Percentiles rank a stretch among this genome's conserved stretches.
Evolutionary conservation across 1,140 invertebrate genomes (phyloP).

Genomic region (honey bee (Apis mellifera)): DNA sequence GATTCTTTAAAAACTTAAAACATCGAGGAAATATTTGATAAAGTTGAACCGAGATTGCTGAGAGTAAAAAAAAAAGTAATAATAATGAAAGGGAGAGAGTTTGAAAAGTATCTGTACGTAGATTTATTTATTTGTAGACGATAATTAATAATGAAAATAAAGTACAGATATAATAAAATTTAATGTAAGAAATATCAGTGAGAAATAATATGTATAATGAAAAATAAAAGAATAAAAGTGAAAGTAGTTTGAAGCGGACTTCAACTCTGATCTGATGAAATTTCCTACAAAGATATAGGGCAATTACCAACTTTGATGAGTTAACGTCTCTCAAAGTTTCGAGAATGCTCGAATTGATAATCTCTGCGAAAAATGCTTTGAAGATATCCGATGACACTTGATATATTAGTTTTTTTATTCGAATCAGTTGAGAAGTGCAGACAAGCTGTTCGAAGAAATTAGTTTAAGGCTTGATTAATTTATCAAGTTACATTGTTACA

Average conservation of each 20-base stretch:
- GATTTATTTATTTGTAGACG: no score
- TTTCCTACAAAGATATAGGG: background rate
- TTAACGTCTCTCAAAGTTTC: conserved; percentile 3
- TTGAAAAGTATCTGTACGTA: no score
- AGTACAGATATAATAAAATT: background rate
- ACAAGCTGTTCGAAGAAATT: conserved; percentile 14
- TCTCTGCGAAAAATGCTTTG: conserved; percentile 16
- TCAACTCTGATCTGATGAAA: background rate
- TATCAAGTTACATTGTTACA: background rate
- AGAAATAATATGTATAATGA: background rate
- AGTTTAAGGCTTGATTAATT: conserved; percentile 23
- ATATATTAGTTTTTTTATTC: conserved; percentile 20
- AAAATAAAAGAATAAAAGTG: background rate
- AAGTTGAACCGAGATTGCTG: no score
- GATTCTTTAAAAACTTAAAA: no score
- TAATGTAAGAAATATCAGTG: background rate
- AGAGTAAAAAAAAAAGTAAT: no score
- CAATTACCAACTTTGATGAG: conserved; percentile 5
- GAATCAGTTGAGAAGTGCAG: background rate
- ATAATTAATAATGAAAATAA: background rate
- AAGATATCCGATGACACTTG: conserved; percentile 6
- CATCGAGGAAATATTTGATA: no score
- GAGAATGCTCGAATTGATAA: conserved; percentile 20
- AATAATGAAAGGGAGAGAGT: no score
- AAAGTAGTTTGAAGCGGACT: background rate